Evolutionary conservation across 2,888 invertebrate genomes (phyloP).

Genomic region (Chrysodeixis includens): DNA sequence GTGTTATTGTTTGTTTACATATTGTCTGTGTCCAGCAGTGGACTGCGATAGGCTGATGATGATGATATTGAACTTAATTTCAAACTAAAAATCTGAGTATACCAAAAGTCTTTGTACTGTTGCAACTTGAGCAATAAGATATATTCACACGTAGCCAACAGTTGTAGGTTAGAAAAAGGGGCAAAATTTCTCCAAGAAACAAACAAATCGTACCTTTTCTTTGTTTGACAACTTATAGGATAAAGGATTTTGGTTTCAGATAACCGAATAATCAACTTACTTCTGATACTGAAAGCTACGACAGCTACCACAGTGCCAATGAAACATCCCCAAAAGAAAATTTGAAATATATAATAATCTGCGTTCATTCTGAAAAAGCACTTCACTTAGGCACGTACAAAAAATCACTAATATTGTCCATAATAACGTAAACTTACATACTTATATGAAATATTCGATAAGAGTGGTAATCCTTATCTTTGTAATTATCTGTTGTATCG

Average conservation of each 20-base stretch:
- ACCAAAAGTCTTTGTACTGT: too few relatives aligned
- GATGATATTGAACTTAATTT: too few relatives aligned
- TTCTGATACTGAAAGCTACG: slow-evolving; percentile 19
- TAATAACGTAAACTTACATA: slow-evolving; percentile 5
- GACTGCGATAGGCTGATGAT: too few relatives aligned
- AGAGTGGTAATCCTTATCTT: slow-evolving; percentile 25
- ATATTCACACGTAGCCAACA: too few relatives aligned
- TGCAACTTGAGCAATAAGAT: too few relatives aligned
- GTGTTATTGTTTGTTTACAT: neutral
- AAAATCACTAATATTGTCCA: slow-evolving; percentile 1
- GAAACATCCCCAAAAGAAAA: slow-evolving; percentile 29
- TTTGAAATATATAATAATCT: slow-evolving; percentile 38
- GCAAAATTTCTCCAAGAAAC: too few relatives aligned
- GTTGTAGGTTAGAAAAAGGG: too few relatives aligned
- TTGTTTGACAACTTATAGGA: too few relatives aligned
- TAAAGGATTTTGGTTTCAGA: neutral
- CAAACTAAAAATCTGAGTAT: too few relatives aligned
- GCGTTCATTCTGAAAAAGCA: slow-evolving; percentile 13
- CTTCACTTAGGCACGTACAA: slow-evolving; percentile 4
- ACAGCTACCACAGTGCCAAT: slow-evolving; percentile 4
- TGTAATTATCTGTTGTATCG: slow-evolving; percentile 24
- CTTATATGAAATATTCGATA: slow-evolving; percentile 21
- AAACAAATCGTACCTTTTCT: too few relatives aligned
- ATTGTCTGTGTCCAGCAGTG: neutral
- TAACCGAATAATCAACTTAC: slow-evolving; percentile 27